These are phyloP conservation scores for Oophaga pumilio DNA, from an alignment of 2,113 vertebrate species.

Conservation along the genomic window DNA sequence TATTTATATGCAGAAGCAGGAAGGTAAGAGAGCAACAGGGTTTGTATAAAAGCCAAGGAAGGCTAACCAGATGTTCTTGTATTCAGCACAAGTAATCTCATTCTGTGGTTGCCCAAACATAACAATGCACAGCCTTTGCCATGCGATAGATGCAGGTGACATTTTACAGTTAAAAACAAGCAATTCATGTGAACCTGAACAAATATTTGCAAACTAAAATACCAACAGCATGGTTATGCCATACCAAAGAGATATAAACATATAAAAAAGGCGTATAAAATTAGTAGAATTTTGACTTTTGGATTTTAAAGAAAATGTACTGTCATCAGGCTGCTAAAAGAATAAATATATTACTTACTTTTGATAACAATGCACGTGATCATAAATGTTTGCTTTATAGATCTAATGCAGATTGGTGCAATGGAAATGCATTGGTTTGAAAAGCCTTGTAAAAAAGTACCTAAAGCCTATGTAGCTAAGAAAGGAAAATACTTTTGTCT, in stretches of 20 bases:
- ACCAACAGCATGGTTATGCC: background rate
- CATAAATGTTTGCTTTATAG: background rate
- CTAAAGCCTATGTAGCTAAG: no score
- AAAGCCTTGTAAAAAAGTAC: background rate
- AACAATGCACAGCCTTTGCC: slow-evolving; percentile 9
- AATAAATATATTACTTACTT: no score
- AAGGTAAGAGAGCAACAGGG: slow-evolving; percentile 30
- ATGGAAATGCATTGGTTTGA: background rate
- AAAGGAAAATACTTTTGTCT: no score
- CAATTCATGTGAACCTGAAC: background rate
- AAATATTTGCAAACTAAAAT: background rate
- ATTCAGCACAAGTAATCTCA: slow-evolving; percentile 27
- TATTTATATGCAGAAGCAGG: slow-evolving; percentile 35
- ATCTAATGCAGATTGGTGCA: background rate
- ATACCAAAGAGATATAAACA: background rate
- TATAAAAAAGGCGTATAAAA: background rate
- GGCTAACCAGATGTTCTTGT: slow-evolving; percentile 47
- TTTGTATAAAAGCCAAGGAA: slow-evolving; percentile 17
- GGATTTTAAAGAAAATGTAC: no score
- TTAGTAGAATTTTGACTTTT: background rate
- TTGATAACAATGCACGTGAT: no score
- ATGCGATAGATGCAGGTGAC: slow-evolving; percentile 22
- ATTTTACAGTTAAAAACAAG: background rate
- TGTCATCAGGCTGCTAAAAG: background rate
- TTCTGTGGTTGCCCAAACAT: slow-evolving; percentile 11